Evolutionary conservation across 2,113 vertebrate genomes (phyloP).

Genomic region (Macrotus californicus): DNA sequence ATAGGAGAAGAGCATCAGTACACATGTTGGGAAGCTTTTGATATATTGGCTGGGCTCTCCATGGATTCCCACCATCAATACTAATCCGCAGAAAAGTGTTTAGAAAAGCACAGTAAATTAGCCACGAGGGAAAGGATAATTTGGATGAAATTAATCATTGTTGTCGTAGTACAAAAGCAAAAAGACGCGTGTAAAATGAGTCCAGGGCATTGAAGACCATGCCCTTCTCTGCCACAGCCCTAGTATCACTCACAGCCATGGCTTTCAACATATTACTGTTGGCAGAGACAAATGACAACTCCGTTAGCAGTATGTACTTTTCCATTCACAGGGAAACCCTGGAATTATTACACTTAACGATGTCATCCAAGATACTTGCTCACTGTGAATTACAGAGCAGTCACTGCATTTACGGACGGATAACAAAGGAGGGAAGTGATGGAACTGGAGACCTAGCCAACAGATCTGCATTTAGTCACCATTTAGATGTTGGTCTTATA

Average conservation of each 20-base stretch:
- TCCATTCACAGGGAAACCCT: not conserved
- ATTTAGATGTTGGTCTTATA: not conserved
- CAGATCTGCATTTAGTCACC: not conserved
- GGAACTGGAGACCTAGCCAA: not conserved
- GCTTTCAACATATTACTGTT: not conserved
- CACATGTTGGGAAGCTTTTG: conserved; percentile 56
- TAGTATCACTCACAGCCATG: not conserved
- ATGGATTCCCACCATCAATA: conserved; percentile 51
- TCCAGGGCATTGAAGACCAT: not conserved
- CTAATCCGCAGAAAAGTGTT: conserved; percentile 31
- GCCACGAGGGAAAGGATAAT: conserved; percentile 27
- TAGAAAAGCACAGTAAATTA: not conserved
- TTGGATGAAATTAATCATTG: conserved; percentile 35
- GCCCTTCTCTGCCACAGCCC: not conserved
- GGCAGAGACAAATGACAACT: conserved; percentile 1
- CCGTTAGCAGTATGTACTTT: not conserved
- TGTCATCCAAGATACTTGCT: not conserved
- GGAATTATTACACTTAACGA: not conserved
- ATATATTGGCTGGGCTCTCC: not conserved
- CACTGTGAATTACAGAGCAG: not conserved
- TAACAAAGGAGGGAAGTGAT: not conserved
- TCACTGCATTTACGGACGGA: not conserved
- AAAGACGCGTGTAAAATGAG: not conserved
- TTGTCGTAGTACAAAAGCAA: not conserved
- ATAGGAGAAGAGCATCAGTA: conserved; percentile 34